phyloP scores from a whole-genome alignment of 2,888 invertebrate species.

The Tineola bisselliella region DNA sequence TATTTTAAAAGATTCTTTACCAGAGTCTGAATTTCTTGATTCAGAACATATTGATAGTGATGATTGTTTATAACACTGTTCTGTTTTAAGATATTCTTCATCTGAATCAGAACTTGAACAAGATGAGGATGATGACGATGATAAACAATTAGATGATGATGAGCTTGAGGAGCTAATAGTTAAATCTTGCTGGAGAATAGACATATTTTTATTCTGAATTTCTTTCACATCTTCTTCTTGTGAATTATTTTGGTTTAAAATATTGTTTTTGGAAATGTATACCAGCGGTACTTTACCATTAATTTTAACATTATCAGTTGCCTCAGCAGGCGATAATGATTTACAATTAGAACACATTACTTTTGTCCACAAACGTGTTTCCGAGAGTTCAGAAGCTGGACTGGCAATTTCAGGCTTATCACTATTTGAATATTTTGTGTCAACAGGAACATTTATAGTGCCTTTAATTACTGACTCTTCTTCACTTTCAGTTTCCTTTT shows the following conservation, averaged over 20 bases:
- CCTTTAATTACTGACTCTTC: too few relatives aligned
- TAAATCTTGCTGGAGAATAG: background rate
- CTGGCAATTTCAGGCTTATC: too few relatives aligned
- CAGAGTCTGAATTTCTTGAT: background rate
- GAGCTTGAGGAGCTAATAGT: background rate
- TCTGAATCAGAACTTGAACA: background rate
- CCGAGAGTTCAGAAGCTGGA: constrained; percentile 4
- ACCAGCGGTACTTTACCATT: constrained; percentile 43
- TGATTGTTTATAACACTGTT: too few relatives aligned
- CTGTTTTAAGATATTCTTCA: background rate
- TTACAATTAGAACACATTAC: constrained; percentile 43
- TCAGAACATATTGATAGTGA: background rate
- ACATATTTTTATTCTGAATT: too few relatives aligned
- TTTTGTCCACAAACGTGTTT: constrained; percentile 39
- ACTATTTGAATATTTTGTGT: too few relatives aligned
- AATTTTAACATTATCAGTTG: constrained; percentile 35
- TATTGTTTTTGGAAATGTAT: background rate
- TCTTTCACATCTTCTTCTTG: background rate
- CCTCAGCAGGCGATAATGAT: constrained; percentile 32
- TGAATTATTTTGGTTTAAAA: background rate
- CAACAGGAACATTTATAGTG: too few relatives aligned
- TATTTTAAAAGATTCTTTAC: background rate
- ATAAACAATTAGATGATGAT: background rate
- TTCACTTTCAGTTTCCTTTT: too few relatives aligned
- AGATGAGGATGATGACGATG: background rate